Base-by-base conservation (phyloP, 2,888 invertebrate genomes). In the Notocelia uddmanniana region DNA sequence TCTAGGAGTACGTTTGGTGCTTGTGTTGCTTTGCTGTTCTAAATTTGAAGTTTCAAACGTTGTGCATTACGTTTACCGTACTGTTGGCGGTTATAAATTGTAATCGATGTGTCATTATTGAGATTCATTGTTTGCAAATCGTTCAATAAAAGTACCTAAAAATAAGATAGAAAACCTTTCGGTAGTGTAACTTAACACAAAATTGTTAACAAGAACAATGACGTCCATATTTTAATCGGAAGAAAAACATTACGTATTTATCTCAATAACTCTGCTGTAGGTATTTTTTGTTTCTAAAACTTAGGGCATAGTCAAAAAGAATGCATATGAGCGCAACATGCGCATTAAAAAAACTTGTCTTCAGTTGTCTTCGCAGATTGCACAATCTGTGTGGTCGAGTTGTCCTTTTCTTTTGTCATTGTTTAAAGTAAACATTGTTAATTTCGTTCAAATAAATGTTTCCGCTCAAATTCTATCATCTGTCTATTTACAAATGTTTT, bases 351-450 rank as follows among this genome's bases (percentile, higher is more conserved):
- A 73, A 74, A 75, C n/a, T 45, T 45, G 45, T n/a, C 45, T 45
- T 31, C 0, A 31, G 11, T 54, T 26, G n/a, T 18, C 62, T 64
- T 64, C 57, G 50, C 62, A 63, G 62, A 58, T 83, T 81, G 77
- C 79, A 76, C 85, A 85, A 85, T 84, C 79, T 85, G 91, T 91
- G 91, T 89, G 92, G 91, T 84, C 89, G 74, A 68, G 13, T 54
- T 41, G 72, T 69, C 73, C 69, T 76, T 76, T 79, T 81, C 82
- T 80, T 78, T 79, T 78, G 83, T 80, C 79, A 81, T 84, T 80
- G 78, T 83, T 79, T 73, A 84, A 86, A 85, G 78, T 83, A 85
- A 89, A 91, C 87, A 90, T 83, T 75, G 78, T 80, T 81, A 78
- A 77, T 73, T 58, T 74, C 76, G 77, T 66, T 66, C 72, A 76